Percentiles rank a stretch among this genome's conserved stretches.
Evolutionary conservation across 2,113 vertebrate species (phyloP).

Genomic region (Eonycteris spelaea): DNA sequence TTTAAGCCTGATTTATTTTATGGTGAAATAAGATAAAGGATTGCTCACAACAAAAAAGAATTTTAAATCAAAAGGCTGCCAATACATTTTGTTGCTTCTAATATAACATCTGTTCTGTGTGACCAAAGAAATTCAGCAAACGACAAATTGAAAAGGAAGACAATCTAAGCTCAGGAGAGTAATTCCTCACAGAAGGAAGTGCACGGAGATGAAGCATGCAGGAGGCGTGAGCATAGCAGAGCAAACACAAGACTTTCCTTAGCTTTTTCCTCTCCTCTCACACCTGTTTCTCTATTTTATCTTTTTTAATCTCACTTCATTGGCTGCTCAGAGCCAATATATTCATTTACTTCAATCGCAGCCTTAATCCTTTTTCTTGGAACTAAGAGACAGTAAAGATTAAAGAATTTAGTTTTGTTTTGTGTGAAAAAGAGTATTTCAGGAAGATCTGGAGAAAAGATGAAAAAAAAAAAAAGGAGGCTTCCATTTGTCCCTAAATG

Average conservation of each 20-base stretch:
- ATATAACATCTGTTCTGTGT: not conserved
- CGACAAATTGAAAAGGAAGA: not conserved
- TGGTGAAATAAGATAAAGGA: not conserved
- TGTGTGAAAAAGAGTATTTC: not conserved
- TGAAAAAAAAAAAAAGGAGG: not conserved
- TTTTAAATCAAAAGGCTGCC: not conserved
- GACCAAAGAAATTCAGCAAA: not conserved
- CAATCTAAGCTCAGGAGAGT: not conserved
- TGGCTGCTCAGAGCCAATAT: not conserved
- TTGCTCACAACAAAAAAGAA: not conserved
- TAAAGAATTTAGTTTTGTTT: not conserved
- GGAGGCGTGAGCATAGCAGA: not conserved
- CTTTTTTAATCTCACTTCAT: not conserved
- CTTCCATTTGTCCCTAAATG: not conserved
- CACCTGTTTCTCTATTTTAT: not conserved
- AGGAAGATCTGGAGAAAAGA: not conserved
- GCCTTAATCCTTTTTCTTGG: not conserved
- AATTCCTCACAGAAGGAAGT: not conserved
- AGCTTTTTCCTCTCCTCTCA: not conserved
- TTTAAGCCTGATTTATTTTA: slow-evolving; percentile 10
- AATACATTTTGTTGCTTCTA: not conserved
- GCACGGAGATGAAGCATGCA: not conserved
- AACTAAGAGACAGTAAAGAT: not conserved
- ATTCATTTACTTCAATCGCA: not conserved
- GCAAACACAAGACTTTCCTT: not conserved